Conservation (phyloP, 2,797 vertebrate genomes). For the Thunnus albacares region DNA sequence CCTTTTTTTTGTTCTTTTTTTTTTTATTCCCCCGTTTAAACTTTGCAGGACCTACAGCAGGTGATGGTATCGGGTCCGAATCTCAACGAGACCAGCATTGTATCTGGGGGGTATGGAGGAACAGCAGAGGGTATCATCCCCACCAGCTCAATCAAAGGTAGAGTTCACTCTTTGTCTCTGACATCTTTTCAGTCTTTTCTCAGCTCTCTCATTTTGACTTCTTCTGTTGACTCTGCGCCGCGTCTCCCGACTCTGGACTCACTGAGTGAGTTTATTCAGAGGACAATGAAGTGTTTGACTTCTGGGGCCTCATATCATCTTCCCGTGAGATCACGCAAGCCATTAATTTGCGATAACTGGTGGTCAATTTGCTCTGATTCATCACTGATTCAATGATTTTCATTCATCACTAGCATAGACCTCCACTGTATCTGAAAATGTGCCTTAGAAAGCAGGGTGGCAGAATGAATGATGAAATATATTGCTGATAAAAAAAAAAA, state of each 20-base stretch:
- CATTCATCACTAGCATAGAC: too few species aligned
- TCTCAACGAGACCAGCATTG: constrained; percentile 97
- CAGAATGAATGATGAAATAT: not conserved
- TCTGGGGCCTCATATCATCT: not conserved
- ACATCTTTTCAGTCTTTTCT: not conserved
- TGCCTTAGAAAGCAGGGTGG: not conserved
- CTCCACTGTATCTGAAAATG: not conserved
- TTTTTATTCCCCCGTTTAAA: not conserved
- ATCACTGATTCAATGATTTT: not conserved
- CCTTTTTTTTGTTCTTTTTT: constrained; percentile 3
- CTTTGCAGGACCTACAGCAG: constrained; percentile 93
- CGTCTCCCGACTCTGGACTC: not conserved
- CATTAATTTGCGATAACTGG: constrained; percentile 6
- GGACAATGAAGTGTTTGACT: constrained; percentile 2
- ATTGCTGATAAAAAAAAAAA: not conserved
- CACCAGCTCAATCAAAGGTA: constrained; percentile 92
- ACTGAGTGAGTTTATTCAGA: not conserved
- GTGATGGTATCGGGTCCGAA: constrained; percentile 98
- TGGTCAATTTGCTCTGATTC: not conserved
- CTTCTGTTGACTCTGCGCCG: constrained; percentile 1
- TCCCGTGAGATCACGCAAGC: not conserved
- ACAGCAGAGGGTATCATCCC: constrained; percentile 94
- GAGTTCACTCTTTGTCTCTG: not conserved
- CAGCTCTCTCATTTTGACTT: not conserved
- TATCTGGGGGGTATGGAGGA: constrained; percentile 96